Evolutionary conservation across 2,113 vertebrate species (phyloP), one percentile per base, ranked within the genome.

Genomic region (Podarcis cretensis): DNA sequence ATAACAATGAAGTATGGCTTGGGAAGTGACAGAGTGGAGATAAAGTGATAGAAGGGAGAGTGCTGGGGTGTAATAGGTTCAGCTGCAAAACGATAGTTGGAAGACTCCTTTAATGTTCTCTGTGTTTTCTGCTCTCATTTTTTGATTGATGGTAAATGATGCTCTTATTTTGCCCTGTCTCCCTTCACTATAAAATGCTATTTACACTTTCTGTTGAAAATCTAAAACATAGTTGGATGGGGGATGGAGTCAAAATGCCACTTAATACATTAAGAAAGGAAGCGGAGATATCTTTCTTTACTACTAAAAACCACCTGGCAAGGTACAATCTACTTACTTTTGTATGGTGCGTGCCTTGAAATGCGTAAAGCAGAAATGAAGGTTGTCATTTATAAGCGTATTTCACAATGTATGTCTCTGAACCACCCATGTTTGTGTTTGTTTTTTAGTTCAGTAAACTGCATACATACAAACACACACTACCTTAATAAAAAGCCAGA

Each of bases 351-450:
- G 1, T 71, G n/a, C 48, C 88, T 90, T 43, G 3, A 77, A 2
- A 23, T 84, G 21, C 90, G 85, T 69, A 94, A 92, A 91, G 27
- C 2, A 83, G 87, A 18, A 54, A 84, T 59, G 35, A 69, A 57
- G 1, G 0, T 89, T 86, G 54, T 1, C 85, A 59, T 93, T 88
- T 88, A 74, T 92, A 82, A 79, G 4, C 16, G 84, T 89, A 40
- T 71, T 80, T 78, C 88, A 3, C 27, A 12, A 75, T 5, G 40
- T 40, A 68, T 48, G n/a, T 35, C 85, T 59, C 35, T 74, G 74
- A 66, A 84, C 43, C 30, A 32, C 25, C 40, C n/a, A 48, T 5
- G 16, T 1, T 48, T 9, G 4, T 43, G 35, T 66, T 65, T 40
- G 40, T 66, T 40, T 78, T 66, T 86, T 66, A 68, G 2, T 48